Evolutionary conservation across 1,140 invertebrate genomes (phyloP).

Genomic region (Drosophila sulfurigaster): DNA sequence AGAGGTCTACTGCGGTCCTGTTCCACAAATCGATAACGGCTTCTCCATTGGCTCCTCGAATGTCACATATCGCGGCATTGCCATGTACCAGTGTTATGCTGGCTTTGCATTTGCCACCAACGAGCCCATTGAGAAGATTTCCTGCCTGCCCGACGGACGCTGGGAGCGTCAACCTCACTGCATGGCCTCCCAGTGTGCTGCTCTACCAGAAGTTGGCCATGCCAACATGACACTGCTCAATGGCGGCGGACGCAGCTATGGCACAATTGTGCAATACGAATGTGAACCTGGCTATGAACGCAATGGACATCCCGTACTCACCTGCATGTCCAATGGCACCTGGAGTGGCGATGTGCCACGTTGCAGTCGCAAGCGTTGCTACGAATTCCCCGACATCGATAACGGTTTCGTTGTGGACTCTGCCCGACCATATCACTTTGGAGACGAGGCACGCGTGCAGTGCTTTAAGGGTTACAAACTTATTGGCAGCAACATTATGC

Average conservation of each 20-base stretch:
- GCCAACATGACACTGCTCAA: constrained; percentile 95
- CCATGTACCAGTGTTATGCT: constrained; percentile 98
- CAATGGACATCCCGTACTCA: constrained; percentile 94
- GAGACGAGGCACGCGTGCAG: constrained; percentile 96
- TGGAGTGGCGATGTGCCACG: constrained; percentile 97
- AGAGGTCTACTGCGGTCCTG: constrained; percentile 98
- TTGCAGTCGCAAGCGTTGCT: constrained; percentile 94
- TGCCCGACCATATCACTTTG: constrained; percentile 91
- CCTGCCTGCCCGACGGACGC: constrained; percentile 93
- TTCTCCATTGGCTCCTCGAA: constrained; percentile 98
- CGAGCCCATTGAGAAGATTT: constrained; percentile 94
- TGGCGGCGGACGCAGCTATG: constrained; percentile 96
- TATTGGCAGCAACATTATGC: constrained; percentile 93
- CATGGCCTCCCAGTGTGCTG: constrained; percentile 96
- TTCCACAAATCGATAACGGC: constrained; percentile 98
- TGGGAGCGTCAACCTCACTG: constrained; percentile 97
- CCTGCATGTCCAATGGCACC: constrained; percentile 98
- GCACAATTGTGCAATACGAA: constrained; percentile 97
- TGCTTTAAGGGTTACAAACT: constrained; percentile 95
- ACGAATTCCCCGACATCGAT: constrained; percentile 92
- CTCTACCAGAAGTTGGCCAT: constrained; percentile 94
- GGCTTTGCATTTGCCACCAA: constrained; percentile 97
- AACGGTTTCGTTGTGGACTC: constrained; percentile 94
- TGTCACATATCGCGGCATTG: constrained; percentile 96
- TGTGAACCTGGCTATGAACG: constrained; percentile 97